Evolutionary conservation across 2,888 invertebrate species (phyloP), one percentile per base, ranked within the genome.

Genomic region (Cacoxenus indagator): DNA sequence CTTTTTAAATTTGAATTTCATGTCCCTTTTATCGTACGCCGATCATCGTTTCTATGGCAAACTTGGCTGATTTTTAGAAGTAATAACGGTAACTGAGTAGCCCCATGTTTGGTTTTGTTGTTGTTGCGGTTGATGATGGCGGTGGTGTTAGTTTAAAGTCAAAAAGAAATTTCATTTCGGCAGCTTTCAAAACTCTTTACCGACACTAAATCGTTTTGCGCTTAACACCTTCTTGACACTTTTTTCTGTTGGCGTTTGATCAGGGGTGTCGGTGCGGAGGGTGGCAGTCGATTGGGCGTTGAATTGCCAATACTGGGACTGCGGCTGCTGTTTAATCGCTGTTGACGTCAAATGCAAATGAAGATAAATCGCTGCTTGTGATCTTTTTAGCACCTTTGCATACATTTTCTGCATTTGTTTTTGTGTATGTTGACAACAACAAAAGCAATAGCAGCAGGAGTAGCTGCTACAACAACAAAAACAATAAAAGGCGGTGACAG

Each of bases 301-400:
- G 2, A 31, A 17, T 59, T 31, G 11, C 31, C n/a, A 62, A 11
- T 26, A 48, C 29, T 17, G 59, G 31, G 9, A 62, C 31, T 27
- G 29, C 45, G 31, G 65, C 43, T 54, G 48, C 54, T 11, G 55
- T 54, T 65, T 65, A 55, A 54, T 62, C 67, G 62, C 62, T 54
- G 67, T 57, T 84, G 82, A 81, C 80, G 81, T 80, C 80, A 81
- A 80, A 80, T 84, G 82, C 82, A 84, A 84, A 84, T 82, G 83
- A 84, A 82, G 84, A 84, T 83, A 84, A 84, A 84, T 84, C 82
- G 82, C 78, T 79, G 78, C 73, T 76, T 83, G 75, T 82, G 83
- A 84, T 83, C 81, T 80, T 79, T 83, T 81, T 79, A 81, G 82
- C 83, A 83, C 84, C 78, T 81, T 82, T 82, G 80, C 82, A 82